Evolutionary conservation across 2,888 invertebrate genomes (phyloP), one percentile per base, ranked within the genome.

Genomic region (Unio pictorum): DNA sequence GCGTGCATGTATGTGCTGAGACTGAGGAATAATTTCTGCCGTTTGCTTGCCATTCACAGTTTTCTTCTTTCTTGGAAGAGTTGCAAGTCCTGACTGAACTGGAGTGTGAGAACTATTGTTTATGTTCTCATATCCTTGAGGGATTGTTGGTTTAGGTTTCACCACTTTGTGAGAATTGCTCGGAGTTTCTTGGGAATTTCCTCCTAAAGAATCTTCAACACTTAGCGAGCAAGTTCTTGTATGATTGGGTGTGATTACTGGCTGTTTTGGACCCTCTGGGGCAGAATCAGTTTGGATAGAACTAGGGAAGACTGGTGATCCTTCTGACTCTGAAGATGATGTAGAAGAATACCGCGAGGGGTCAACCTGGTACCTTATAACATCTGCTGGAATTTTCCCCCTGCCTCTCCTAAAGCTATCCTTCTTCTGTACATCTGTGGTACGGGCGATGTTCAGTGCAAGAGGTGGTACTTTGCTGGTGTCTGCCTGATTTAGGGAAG

Each of bases 11-110:
- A 28, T 59, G 45, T 61, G 61, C 59, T 62, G 68, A n/a, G 61
- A 55, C 59, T 66, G 73, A 56, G 66, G 69, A 61, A 60, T 63
- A 55, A 34, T 11, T 61, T 28, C 55, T 69, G 64, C 55, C 56
- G 59, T 55, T 45, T 45, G 45, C 45, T 58, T 59, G 60, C 20
- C 59, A 69, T 67, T 72, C 66, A 59, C 62, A 26, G 71, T 63
- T 66, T 84, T 83, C 71, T 84, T 86, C 34, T 82, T 82, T 58
- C 86, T 74, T 20, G 86, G 86, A 54, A 87, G 77, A 18, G 87
- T 87, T 55, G 86, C 86, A 8, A 86, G 73, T 18, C 86, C 86
- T 45, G 84, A 86, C 66, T 87, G 84, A 20, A 87, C 84, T 11
- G 87, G 82, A 5, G 83, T 80, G 72, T 85, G 85, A 17, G 78